Conservation (phyloP, 2,797 vertebrate species). For the Micropoecilia bifurca region DNA sequence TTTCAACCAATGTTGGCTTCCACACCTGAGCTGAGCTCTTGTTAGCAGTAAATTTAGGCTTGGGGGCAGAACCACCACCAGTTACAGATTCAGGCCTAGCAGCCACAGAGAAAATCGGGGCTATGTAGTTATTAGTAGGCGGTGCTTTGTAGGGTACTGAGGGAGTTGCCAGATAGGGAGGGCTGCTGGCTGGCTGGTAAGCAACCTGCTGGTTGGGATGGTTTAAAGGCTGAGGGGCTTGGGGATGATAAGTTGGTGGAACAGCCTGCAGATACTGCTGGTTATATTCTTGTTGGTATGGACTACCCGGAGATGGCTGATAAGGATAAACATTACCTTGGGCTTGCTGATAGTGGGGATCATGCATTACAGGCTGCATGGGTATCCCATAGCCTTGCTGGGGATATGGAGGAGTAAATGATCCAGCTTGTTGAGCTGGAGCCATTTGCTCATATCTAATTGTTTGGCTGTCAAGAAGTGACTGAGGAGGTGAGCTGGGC, state of each 20-base stretch:
- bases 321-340: constrained; percentile 69
- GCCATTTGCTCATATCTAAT: constrained; percentile 74
- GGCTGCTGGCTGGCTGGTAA: constrained; percentile 69
- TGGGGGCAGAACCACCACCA: constrained; percentile 81
- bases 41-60: constrained; percentile 97
- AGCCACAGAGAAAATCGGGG: constrained; percentile 77
- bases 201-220: constrained; percentile 68
- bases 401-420: constrained; percentile 78
- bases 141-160: constrained; percentile 74
- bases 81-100: constrained; percentile 84
- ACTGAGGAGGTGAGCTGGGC: constrained; percentile 68
- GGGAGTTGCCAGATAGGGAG: constrained; percentile 73
- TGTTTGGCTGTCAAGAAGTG: constrained; percentile 81
- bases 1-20: constrained; percentile 88
- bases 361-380: constrained; percentile 73
- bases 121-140: constrained; percentile 78
- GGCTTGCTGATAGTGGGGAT: constrained; percentile 78
- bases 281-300: constrained; percentile 72
- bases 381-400: constrained; percentile 83
- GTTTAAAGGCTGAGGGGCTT: constrained; percentile 68
- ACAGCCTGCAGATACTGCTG: constrained; percentile 75
- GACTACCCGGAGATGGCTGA: constrained; percentile 62
- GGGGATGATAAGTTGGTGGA: constrained; percentile 71
- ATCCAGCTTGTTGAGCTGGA: constrained; percentile 76
- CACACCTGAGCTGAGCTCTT: constrained; percentile 94